Evolutionary conservation across 2,888 invertebrate species (phyloP), one percentile per base, ranked within the genome.

Genomic region (Eupsilia transversa): DNA sequence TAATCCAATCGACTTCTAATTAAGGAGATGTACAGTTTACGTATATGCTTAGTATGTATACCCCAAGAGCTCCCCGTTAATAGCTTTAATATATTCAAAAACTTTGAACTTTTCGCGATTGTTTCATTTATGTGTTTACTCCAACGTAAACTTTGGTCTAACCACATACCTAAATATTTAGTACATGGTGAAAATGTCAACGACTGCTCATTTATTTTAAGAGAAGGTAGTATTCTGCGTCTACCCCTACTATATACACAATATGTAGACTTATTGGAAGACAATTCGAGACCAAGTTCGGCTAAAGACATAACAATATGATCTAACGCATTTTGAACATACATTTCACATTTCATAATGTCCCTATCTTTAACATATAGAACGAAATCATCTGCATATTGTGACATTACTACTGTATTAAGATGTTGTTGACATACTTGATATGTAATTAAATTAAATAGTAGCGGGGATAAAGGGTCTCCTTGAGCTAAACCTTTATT

Each of bases 111-210:
- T 57, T 57, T 57, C 3, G 30, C 30, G 20, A 57, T 30, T 17
- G 56, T 57, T 57, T 57, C 56, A 54, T 54, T 54, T 54, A 54
- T 5, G 54, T 54, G 54, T 27, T 54, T 27, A 54, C 54, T 54
- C 54, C 30, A 57, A 7, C 56, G 56, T 9, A 57, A 20, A 57
- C 20, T 57, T 57, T 49, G 49, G 49, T 49, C 49, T n/a, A n/a
- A n/a, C n/a, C n/a, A n/a, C n/a, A n/a, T n/a, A n/a, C n/a, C n/a
- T n/a, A n/a, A n/a, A n/a, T 49, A 49, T 23, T 49, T 49, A 49
- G 23, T 49, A 49, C 49, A 49, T 23, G 49, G 23, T 49, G 23
- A 23, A 49, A 49, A 49, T 49, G 49, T 49, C 9, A 49, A 0
- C 23, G 23, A 9, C 49, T 49, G 49, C 23, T 49, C 49, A 49